Evolutionary conservation across 2,888 invertebrate genomes (phyloP).

Genomic region (Hydrotaea diabolus): DNA sequence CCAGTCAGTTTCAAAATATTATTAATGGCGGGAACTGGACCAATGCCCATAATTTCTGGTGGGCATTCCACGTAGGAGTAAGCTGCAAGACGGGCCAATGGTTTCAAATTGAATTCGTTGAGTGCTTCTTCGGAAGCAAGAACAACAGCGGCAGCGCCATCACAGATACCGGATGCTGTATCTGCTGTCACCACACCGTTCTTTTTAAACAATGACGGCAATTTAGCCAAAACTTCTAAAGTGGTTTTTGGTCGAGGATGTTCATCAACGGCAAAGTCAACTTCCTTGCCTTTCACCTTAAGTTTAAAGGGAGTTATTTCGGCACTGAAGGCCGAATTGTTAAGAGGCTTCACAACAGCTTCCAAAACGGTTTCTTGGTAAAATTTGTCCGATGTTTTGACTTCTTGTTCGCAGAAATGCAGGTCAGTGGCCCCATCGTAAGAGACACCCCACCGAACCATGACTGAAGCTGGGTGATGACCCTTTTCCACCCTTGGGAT

Average conservation of each 20-base stretch:
- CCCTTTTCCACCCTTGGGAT: too few species aligned
- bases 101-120: constrained; percentile 89
- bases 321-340: constrained; percentile 92
- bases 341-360: too few species aligned
- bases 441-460: too few species aligned
- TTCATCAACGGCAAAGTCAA: constrained; percentile 92
- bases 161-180: constrained; percentile 93
- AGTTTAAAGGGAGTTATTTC: constrained; percentile 94
- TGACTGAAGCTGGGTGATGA: too few species aligned
- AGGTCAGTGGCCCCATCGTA: too few species aligned
- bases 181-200: constrained; percentile 97
- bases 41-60: constrained; percentile 98
- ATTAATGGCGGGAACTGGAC: constrained; percentile 96
- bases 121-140: constrained; percentile 95
- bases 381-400: too few species aligned
- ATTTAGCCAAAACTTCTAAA: constrained; percentile 90
- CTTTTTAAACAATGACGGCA: constrained; percentile 95
- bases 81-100: constrained; percentile 94
- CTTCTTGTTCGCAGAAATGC: too few species aligned
- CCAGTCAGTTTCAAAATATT: constrained; percentile 91
- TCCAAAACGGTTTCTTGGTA: too few species aligned
- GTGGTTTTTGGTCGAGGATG: constrained; percentile 88
- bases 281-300: constrained; percentile 90
- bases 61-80: constrained; percentile 97
- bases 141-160: constrained; percentile 97